Evolutionary conservation across 1,140 invertebrate species (phyloP).

Genomic region (Drosophila mauritiana): DNA sequence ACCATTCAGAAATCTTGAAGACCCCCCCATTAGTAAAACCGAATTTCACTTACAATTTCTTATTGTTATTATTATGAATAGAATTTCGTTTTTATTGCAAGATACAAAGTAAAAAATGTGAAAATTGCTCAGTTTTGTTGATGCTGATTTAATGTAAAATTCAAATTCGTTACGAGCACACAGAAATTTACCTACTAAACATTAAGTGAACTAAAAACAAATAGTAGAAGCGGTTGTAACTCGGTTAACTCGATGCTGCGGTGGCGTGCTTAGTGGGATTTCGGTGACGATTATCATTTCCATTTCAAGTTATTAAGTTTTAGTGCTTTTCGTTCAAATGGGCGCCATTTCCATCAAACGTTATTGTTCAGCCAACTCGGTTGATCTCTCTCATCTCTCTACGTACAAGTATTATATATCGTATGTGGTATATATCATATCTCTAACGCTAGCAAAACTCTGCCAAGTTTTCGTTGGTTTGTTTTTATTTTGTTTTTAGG

Average conservation of each 20-base stretch:
- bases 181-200: constrained; percentile 83
- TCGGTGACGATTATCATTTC: constrained; percentile 32
- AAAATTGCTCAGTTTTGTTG: constrained; percentile 77
- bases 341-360: constrained; percentile 11
- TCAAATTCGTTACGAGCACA: constrained; percentile 80
- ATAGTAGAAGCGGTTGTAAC: constrained; percentile 61
- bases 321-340: constrained; percentile 7
- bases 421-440: constrained; percentile 9
- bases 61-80: constrained; percentile 72
- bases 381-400: constrained; percentile 39
- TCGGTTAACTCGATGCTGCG: constrained; percentile 71
- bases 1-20: not conserved
- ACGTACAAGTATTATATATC: constrained; percentile 16
- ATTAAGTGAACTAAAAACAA: constrained; percentile 79
- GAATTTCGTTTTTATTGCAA: constrained; percentile 75
- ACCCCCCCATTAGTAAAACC: constrained; percentile 27
- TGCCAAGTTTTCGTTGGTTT: constrained; percentile 55
- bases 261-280: constrained; percentile 51
- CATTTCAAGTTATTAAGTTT: constrained; percentile 14
- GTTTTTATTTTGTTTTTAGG: constrained; percentile 58
- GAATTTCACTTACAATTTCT: constrained; percentile 34
- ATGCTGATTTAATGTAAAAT: constrained; percentile 74
- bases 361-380: constrained; percentile 66
- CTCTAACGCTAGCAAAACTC: constrained; percentile 45
- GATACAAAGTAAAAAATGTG: constrained; percentile 82